Conservation (phyloP, 2,888 invertebrate genomes). For the Drosophila flavopinicola region DNA sequence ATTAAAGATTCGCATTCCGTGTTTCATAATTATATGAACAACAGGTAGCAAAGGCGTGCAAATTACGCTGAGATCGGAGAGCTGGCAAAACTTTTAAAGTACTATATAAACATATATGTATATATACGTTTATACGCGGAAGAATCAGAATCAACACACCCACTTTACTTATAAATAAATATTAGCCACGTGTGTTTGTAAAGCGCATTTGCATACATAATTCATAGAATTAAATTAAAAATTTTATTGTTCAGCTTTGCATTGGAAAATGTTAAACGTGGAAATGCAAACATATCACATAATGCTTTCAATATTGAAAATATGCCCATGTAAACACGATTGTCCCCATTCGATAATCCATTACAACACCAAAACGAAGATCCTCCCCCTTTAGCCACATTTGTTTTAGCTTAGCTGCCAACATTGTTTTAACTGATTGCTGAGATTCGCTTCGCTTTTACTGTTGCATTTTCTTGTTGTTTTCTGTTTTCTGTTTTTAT, state of each 20-base stretch:
- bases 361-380: slow-evolving; percentile 33
- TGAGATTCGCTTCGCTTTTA: slow-evolving; percentile 6
- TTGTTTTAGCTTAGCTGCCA: background rate
- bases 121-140: slow-evolving; percentile 19
- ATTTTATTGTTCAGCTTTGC: slow-evolving; percentile 3
- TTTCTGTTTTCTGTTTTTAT: slow-evolving; percentile 11
- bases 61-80: background rate
- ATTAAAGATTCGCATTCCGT: slow-evolving; percentile 17
- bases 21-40: slow-evolving; percentile 20
- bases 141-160: slow-evolving; percentile 16
- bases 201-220: slow-evolving; percentile 24
- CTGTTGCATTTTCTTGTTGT: slow-evolving; percentile 6
- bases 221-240: slow-evolving; percentile 3
- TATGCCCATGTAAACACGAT: slow-evolving; percentile 4
- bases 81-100: background rate
- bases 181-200: slow-evolving; percentile 31
- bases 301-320: background rate
- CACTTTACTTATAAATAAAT: slow-evolving; percentile 20
- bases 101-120: background rate
- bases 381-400: background rate
- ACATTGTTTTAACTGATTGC: slow-evolving; percentile 13
- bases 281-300: slow-evolving; percentile 6
- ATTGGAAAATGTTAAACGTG: slow-evolving; percentile 8
- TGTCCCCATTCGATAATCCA: slow-evolving; percentile 44
- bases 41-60: slow-evolving; percentile 27